Evolutionary conservation across 1,140 invertebrate species (phyloP).

Genomic region (Diorhabda carinulata): DNA sequence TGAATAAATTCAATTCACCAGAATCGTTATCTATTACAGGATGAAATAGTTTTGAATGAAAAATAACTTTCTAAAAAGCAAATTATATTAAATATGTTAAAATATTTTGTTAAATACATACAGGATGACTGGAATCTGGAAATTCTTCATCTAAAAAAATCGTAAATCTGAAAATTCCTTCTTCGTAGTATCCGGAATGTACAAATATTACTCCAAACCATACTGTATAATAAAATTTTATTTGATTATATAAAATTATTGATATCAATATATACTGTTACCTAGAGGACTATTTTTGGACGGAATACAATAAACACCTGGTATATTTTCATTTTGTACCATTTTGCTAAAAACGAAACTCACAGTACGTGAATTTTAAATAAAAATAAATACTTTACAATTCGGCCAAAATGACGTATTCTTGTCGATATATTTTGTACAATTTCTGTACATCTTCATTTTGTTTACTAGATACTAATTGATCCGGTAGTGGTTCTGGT

Average conservation of each 20-base stretch:
- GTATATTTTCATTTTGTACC: conserved; percentile 77
- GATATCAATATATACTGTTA: conserved; percentile 49
- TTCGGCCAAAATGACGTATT: conserved; percentile 74
- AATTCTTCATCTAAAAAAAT: conserved; percentile 82
- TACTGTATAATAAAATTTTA: conserved; percentile 56
- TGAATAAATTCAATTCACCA: conserved; percentile 69
- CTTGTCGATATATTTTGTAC: conserved; percentile 55
- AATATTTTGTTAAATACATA: conserved; percentile 49
- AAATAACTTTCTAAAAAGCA: conserved; percentile 70
- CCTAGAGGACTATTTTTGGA: conserved; percentile 74
- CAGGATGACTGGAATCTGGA: conserved; percentile 79
- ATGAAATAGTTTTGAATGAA: conserved; percentile 84
- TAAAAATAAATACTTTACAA: conserved; percentile 57
- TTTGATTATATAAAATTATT: background rate
- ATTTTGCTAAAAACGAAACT: conserved; percentile 64
- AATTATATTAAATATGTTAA: background rate
- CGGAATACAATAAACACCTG: conserved; percentile 88
- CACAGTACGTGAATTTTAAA: too few species aligned
- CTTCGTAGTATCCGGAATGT: conserved; percentile 79
- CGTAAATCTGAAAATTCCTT: conserved; percentile 84
- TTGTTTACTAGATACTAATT: conserved; percentile 40
- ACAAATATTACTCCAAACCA: conserved; percentile 94
- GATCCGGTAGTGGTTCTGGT: conserved; percentile 30
- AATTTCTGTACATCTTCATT: conserved; percentile 46
- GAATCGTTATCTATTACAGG: conserved; percentile 76